phyloP scores from a whole-genome alignment of 2,113 vertebrate genomes.

The Microtus pennsylvanicus region DNA sequence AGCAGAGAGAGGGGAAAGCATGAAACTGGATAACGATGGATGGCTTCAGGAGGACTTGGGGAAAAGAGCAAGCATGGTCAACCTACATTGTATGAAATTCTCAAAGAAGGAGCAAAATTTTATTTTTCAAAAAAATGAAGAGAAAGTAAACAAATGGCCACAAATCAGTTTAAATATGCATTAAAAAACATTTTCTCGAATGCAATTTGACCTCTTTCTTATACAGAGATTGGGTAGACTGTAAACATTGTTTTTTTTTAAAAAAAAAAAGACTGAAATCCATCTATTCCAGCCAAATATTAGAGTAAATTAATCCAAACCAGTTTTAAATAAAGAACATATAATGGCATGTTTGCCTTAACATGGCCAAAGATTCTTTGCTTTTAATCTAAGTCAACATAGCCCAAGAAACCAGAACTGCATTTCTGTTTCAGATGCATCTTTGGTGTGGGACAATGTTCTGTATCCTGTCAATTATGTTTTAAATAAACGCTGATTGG shows the following conservation, averaged over 20 bases:
- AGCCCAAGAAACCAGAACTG: background rate
- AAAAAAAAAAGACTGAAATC: background rate
- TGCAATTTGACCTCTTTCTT: background rate
- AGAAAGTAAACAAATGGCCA: background rate
- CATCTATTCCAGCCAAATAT: background rate
- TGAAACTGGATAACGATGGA: background rate
- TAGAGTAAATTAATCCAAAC: conserved; percentile 13
- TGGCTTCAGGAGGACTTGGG: background rate
- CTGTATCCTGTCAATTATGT: too few species aligned
- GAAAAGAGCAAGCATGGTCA: background rate
- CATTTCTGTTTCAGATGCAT: background rate
- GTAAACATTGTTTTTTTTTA: background rate
- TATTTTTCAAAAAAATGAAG: background rate
- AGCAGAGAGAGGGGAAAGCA: background rate
- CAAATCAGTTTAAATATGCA: background rate
- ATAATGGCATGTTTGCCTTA: background rate
- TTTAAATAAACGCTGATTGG: too few species aligned
- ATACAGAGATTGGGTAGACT: background rate
- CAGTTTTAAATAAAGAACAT: background rate
- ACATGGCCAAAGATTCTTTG: background rate
- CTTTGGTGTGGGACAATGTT: too few species aligned
- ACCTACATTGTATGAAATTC: background rate
- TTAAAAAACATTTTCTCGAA: background rate
- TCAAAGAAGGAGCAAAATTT: background rate
- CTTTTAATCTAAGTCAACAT: conserved; percentile 28